Evolutionary conservation across 2,888 invertebrate species (phyloP).

Genomic region (Biston stratarius): DNA sequence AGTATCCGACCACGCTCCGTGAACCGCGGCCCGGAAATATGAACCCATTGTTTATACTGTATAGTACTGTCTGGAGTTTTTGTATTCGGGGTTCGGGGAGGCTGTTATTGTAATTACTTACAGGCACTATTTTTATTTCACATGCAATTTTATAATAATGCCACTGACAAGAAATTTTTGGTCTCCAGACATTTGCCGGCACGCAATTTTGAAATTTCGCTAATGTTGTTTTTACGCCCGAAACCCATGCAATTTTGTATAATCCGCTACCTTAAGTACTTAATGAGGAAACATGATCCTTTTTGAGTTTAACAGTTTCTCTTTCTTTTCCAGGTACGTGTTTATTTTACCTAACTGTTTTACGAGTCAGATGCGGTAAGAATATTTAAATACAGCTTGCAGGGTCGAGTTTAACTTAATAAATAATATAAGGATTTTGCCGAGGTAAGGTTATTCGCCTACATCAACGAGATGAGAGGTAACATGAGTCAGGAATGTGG

Average conservation of each 20-base stretch:
- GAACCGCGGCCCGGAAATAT: slow-evolving; percentile 72
- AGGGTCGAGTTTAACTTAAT: slow-evolving; percentile 36
- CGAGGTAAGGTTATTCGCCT: slow-evolving; percentile 42
- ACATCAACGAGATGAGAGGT: slow-evolving; percentile 48
- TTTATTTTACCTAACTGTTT: slow-evolving; percentile 39
- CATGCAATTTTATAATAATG: slow-evolving; percentile 24
- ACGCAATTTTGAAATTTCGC: slow-evolving; percentile 38
- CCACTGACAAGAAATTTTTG: slow-evolving; percentile 18
- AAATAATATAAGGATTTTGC: slow-evolving; percentile 46
- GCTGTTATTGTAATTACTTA: slow-evolving; percentile 47
- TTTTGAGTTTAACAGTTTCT: slow-evolving; percentile 46
- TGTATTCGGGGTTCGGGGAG: slow-evolving; percentile 57
- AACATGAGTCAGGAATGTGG: slow-evolving; percentile 65
- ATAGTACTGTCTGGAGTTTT: slow-evolving; percentile 61
- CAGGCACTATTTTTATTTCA: slow-evolving; percentile 36
- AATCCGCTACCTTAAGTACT: slow-evolving; percentile 13
- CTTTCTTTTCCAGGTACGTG: slow-evolving; percentile 65
- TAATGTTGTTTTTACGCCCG: slow-evolving; percentile 46
- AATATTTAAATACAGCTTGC: slow-evolving; percentile 40
- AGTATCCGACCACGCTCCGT: slow-evolving; percentile 57
- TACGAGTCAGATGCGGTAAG: slow-evolving; percentile 51
- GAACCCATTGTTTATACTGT: slow-evolving; percentile 68
- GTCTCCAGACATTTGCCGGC: slow-evolving; percentile 27
- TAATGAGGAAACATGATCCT: slow-evolving; percentile 22
- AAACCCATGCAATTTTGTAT: slow-evolving; percentile 37